Percentiles rank a stretch among this genome's conserved stretches.
Evolutionary conservation across 2,113 vertebrate species (phyloP).

Genomic region (Tyrannus savana): DNA sequence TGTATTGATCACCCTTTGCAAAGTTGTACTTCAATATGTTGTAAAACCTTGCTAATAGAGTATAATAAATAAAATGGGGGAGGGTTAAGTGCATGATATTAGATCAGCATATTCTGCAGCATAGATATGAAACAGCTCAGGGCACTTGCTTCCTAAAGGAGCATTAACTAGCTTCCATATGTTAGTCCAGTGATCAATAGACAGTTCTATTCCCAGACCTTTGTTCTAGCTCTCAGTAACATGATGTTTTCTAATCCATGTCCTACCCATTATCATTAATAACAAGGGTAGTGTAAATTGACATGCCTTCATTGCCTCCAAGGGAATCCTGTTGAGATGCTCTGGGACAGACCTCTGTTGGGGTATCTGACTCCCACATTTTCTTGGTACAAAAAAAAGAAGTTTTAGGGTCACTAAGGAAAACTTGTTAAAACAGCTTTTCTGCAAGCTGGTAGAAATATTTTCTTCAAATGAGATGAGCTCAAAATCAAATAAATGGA

Average conservation of each 20-base stretch:
- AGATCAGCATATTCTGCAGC: slow-evolving; percentile 10
- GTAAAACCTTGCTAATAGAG: slow-evolving; percentile 16
- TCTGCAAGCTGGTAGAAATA: background rate
- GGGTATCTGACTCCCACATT: background rate
- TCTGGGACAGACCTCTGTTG: background rate
- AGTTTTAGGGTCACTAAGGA: background rate
- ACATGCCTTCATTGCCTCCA: background rate
- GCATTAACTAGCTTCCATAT: background rate
- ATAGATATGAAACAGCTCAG: background rate
- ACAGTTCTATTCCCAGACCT: background rate
- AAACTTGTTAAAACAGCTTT: background rate
- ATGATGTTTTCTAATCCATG: background rate
- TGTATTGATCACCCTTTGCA: slow-evolving; percentile 6
- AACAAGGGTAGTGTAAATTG: background rate
- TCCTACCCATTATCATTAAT: background rate
- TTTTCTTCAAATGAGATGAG: background rate
- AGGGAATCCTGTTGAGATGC: background rate
- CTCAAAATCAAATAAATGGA: background rate
- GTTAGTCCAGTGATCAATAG: slow-evolving; percentile 17
- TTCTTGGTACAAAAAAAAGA: background rate
- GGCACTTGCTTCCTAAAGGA: slow-evolving; percentile 7
- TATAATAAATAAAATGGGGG: slow-evolving; percentile 41
- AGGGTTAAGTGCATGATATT: slow-evolving; percentile 6
- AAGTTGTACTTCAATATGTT: slow-evolving; percentile 1
- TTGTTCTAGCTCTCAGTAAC: background rate